Percentiles rank a stretch among this genome's conserved stretches.
Evolutionary conservation across 2,888 invertebrate species (phyloP).

Genomic region (Ectemnius cavifrons): DNA sequence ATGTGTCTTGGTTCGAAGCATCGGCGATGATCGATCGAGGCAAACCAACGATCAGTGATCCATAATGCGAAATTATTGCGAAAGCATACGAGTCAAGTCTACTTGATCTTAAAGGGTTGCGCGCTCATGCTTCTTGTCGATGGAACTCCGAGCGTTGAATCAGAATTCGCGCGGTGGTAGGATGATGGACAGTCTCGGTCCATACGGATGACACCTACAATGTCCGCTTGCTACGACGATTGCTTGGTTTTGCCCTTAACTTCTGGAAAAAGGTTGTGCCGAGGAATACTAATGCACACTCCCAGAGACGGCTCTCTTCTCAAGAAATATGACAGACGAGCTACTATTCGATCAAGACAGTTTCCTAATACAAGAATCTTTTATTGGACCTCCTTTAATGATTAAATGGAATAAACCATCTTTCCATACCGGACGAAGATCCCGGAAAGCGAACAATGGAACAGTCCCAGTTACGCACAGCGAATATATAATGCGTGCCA

Average conservation of each 20-base stretch:
- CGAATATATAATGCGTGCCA: slow-evolving; percentile 30
- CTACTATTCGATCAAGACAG: no score
- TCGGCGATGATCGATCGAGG: slow-evolving; percentile 31
- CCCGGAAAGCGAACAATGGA: slow-evolving; percentile 44
- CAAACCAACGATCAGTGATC: slow-evolving; percentile 21
- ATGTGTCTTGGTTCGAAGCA: background rate
- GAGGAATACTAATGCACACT: background rate
- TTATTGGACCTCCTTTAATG: slow-evolving; percentile 30
- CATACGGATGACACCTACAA: slow-evolving; percentile 34
- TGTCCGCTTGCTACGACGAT: slow-evolving; percentile 9
- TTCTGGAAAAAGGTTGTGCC: background rate
- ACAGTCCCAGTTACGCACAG: slow-evolving; percentile 18
- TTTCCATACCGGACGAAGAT: slow-evolving; percentile 33
- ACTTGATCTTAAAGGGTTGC: slow-evolving; percentile 13
- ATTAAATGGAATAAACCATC: slow-evolving; percentile 29
- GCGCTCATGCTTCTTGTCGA: slow-evolving; percentile 18
- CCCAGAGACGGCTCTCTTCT: no score
- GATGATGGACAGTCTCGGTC: slow-evolving; percentile 36
- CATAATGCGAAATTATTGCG: slow-evolving; percentile 30
- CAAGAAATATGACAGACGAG: no score
- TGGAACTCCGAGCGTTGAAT: slow-evolving; percentile 8
- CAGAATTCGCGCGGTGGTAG: slow-evolving; percentile 44
- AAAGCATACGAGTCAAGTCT: slow-evolving; percentile 16
- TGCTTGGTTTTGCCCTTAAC: slow-evolving; percentile 12
- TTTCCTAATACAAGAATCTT: slow-evolving; percentile 18